Conservation (phyloP, 2,113 vertebrate genomes). For the Indicator maculatus region DNA sequence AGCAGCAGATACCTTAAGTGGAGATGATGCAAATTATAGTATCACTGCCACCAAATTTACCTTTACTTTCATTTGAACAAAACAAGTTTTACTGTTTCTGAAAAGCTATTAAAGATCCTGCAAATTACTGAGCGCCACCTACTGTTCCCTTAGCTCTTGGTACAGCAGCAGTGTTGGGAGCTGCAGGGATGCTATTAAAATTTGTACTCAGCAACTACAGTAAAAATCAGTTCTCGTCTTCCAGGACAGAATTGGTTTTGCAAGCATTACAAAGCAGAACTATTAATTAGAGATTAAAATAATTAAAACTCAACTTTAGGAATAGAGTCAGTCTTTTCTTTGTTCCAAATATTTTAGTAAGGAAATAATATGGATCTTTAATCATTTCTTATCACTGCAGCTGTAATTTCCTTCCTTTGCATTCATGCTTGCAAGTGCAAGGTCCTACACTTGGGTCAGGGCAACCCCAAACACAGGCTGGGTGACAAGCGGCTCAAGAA, state of each 20-base stretch:
- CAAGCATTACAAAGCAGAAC: background rate
- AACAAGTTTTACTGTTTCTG: background rate
- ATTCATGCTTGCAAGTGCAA: background rate
- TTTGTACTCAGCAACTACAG: background rate
- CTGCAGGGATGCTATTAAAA: background rate
- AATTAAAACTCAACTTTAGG: background rate
- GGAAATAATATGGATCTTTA: background rate
- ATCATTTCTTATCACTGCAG: background rate
- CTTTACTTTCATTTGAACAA: background rate
- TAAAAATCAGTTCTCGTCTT: background rate
- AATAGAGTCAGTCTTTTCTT: background rate
- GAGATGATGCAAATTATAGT: background rate
- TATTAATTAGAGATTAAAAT: background rate
- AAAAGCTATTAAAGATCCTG: background rate
- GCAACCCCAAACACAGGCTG: too few relatives aligned
- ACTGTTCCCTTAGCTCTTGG: background rate
- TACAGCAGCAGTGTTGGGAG: background rate
- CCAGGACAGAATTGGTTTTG: too few relatives aligned
- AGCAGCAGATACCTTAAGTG: background rate
- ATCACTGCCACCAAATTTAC: background rate
- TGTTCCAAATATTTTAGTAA: background rate
- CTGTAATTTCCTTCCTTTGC: background rate
- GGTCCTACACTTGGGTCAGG: too few relatives aligned
- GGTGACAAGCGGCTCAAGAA: too few relatives aligned
- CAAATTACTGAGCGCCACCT: constrained; percentile 51